Percentiles rank a stretch among this genome's conserved stretches.
These are phyloP conservation scores for Erpetoichthys calabaricus DNA, from an alignment of 2,797 vertebrate genomes.

Conservation along the genomic window DNA sequence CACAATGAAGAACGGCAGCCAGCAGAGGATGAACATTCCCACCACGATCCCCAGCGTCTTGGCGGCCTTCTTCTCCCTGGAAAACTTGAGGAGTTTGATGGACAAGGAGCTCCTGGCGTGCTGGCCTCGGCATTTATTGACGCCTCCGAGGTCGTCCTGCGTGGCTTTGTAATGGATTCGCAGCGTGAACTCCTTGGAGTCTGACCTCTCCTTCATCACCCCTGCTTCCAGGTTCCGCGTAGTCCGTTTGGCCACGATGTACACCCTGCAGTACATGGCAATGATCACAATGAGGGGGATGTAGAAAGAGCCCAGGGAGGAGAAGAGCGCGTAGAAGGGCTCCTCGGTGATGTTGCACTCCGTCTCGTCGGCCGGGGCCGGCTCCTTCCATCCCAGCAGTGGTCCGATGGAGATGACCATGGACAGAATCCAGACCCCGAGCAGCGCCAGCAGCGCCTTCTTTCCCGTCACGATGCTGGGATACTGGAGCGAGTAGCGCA, in stretches of 20 bases:
- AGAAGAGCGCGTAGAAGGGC: conserved; percentile 90
- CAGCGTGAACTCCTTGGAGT: conserved; percentile 83
- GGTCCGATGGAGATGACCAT: conserved; percentile 91
- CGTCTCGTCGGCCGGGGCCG: conserved; percentile 74
- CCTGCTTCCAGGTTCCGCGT: conserved; percentile 92
- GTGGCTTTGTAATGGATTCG: conserved; percentile 82
- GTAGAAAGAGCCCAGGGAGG: conserved; percentile 90
- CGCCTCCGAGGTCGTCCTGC: conserved; percentile 56
- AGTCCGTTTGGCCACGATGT: conserved; percentile 86
- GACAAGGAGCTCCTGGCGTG: conserved; percentile 75
- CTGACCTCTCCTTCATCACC: conserved; percentile 84
- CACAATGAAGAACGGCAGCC: conserved; percentile 85
- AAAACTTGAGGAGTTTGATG: conserved; percentile 83
- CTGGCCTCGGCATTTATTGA: conserved; percentile 55
- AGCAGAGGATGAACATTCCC: conserved; percentile 85
- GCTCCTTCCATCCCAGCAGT: conserved; percentile 89
- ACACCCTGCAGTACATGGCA: conserved; percentile 89
- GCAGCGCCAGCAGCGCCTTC: conserved; percentile 73
- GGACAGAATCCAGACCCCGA: conserved; percentile 80
- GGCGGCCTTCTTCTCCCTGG: conserved; percentile 86
- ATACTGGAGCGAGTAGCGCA: conserved; percentile 84
- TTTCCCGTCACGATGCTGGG: conserved; percentile 83
- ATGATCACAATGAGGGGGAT: conserved; percentile 85
- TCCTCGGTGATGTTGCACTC: conserved; percentile 87
- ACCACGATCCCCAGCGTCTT: conserved; percentile 88